These are phyloP conservation scores for Hozukius guyotensis DNA, from an alignment of 2,797 vertebrate genomes.

Conservation along the genomic window DNA sequence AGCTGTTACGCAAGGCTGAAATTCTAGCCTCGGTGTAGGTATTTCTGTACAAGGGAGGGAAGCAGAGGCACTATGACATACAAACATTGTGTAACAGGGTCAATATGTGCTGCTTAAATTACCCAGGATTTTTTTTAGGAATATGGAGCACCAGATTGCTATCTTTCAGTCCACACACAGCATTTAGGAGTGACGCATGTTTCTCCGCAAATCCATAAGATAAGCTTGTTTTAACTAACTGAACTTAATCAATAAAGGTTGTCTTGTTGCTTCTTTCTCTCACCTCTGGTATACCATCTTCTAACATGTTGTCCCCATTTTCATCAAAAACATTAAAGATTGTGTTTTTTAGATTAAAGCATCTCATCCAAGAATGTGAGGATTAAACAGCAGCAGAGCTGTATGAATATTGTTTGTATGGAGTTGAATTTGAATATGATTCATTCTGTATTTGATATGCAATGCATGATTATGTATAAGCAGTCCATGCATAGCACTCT, in stretches of 20 bases:
- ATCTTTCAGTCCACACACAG: constrained; percentile 18
- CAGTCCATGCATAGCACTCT: neutral
- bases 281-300: neutral
- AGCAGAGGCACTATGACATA: constrained; percentile 64
- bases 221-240: constrained; percentile 21
- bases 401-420: neutral
- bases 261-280: neutral
- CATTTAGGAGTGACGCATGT: neutral
- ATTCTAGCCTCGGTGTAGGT: constrained; percentile 44
- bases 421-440: constrained; percentile 10
- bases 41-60: constrained; percentile 59
- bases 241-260: constrained; percentile 28
- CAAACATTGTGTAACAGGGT: constrained; percentile 70
- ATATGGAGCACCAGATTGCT: constrained; percentile 38
- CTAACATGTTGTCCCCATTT: neutral
- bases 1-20: constrained; percentile 62
- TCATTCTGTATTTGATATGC: constrained; percentile 13
- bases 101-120: constrained; percentile 62
- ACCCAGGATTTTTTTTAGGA: constrained; percentile 32
- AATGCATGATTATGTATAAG: neutral
- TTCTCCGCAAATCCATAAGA: constrained; percentile 21
- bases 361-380: neutral
- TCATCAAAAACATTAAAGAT: neutral
- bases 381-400: neutral
- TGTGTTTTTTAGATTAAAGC: constrained; percentile 11